Evolutionary conservation across 1,140 invertebrate genomes (phyloP).

Genomic region (Scylla paramamosain): DNA sequence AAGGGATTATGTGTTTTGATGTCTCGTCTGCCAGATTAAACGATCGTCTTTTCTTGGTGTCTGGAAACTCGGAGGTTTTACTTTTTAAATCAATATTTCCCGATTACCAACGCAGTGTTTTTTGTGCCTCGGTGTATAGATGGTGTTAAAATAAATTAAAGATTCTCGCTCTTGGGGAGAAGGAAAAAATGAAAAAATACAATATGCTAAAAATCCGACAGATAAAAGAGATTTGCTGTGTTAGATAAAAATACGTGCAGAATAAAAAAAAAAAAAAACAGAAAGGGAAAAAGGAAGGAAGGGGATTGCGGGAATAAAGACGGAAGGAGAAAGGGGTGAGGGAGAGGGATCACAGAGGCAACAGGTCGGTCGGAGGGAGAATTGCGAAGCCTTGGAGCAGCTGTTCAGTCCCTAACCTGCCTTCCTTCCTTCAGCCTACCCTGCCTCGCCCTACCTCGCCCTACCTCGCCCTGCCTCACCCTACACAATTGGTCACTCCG

Average conservation of each 20-base stretch:
- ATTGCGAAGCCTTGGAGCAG: background rate
- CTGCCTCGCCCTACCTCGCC: background rate
- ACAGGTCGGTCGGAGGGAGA: background rate
- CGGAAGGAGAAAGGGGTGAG: slow-evolving; percentile 17
- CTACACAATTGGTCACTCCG: background rate
- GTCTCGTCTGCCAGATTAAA: no score
- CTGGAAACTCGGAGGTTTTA: no score
- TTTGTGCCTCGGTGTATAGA: background rate
- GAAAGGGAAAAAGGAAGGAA: background rate
- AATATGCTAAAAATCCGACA: slow-evolving; percentile 3
- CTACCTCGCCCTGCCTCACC: background rate
- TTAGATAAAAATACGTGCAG: background rate
- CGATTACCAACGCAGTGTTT: background rate
- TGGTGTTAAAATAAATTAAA: background rate
- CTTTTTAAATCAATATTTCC: background rate
- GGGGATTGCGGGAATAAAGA: background rate
- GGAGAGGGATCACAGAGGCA: background rate
- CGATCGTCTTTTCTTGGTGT: no score
- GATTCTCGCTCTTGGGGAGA: no score
- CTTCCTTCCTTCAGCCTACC: background rate
- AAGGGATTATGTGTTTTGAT: no score
- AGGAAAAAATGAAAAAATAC: background rate
- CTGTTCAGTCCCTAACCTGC: background rate
- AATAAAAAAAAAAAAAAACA: background rate
- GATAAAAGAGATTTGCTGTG: background rate